Evolutionary conservation across 2,888 invertebrate genomes (phyloP).

Genomic region (Ecliptopera silaceata): DNA sequence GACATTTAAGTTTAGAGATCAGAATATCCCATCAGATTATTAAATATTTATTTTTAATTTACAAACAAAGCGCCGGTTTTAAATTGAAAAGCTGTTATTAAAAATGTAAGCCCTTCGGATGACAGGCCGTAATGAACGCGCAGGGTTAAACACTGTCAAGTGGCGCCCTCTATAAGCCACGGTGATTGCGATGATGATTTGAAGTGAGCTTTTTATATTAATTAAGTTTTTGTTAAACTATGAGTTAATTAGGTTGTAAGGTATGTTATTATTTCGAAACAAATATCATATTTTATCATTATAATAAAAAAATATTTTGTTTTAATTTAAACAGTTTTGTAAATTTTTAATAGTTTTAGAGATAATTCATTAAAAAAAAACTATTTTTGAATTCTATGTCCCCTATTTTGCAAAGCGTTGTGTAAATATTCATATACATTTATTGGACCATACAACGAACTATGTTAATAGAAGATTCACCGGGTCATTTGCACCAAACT

Average conservation of each 20-base stretch:
- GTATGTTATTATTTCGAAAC: no score
- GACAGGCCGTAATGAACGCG: conserved; percentile 22
- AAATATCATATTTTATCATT: no score
- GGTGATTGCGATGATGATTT: conserved; percentile 12
- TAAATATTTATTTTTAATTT: conserved; percentile 22
- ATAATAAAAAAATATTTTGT: no score
- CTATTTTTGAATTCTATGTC: no score
- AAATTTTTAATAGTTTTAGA: no score
- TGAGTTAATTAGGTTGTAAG: no score
- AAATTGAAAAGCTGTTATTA: conserved; percentile 19
- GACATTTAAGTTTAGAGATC: not conserved
- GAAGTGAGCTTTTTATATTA: conserved; percentile 3
- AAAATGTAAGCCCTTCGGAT: conserved; percentile 18
- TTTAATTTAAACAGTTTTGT: no score
- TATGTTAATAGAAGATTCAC: conserved; percentile 4
- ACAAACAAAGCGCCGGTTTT: not conserved
- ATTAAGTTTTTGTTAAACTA: not conserved
- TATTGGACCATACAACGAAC: not conserved
- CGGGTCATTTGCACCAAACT: conserved; percentile 8
- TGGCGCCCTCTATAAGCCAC: conserved; percentile 23
- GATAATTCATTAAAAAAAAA: no score
- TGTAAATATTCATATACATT: no score
- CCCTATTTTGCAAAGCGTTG: no score
- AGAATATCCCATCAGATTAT: not conserved
- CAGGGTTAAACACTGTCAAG: conserved; percentile 23